Evolutionary conservation across 2,888 invertebrate species (phyloP).

Genomic region (Patella caerulea): DNA sequence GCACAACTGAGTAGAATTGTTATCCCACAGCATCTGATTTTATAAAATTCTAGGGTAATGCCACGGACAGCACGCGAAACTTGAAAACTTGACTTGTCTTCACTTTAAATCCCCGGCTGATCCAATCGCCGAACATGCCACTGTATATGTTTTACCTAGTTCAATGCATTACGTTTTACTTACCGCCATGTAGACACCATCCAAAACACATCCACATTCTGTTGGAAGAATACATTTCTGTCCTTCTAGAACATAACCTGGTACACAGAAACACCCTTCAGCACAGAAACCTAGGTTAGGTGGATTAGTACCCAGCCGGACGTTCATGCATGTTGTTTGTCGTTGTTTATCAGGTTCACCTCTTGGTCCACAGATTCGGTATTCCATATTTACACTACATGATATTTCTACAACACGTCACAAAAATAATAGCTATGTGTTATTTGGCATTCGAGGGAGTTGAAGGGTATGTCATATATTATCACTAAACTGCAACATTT

Average conservation of each 20-base stretch:
- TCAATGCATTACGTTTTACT: background rate
- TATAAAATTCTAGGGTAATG: too few relatives aligned
- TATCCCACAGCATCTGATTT: too few relatives aligned
- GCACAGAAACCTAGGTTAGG: slow-evolving; percentile 23
- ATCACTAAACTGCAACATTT: too few relatives aligned
- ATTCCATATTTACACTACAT: slow-evolving; percentile 48
- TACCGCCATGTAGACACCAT: slow-evolving; percentile 36
- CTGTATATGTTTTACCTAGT: too few relatives aligned
- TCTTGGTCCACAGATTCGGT: slow-evolving; percentile 35
- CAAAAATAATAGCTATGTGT: background rate
- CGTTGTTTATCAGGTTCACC: slow-evolving; percentile 20
- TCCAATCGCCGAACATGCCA: too few relatives aligned
- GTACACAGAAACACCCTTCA: slow-evolving; percentile 55
- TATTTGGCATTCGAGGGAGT: too few relatives aligned
- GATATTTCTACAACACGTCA: slow-evolving; percentile 22
- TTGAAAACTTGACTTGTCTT: too few relatives aligned
- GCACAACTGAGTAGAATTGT: too few relatives aligned
- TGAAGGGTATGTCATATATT: too few relatives aligned
- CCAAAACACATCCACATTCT: slow-evolving; percentile 58
- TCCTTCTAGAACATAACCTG: slow-evolving; percentile 45
- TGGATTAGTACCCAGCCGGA: slow-evolving; percentile 1
- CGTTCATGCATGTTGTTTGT: slow-evolving; percentile 34
- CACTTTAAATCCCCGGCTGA: too few relatives aligned
- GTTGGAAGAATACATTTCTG: slow-evolving; percentile 42
- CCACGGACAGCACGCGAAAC: too few relatives aligned